Evolutionary conservation across 2,888 invertebrate species (phyloP).

Genomic region (Mechanitis messenoides): DNA sequence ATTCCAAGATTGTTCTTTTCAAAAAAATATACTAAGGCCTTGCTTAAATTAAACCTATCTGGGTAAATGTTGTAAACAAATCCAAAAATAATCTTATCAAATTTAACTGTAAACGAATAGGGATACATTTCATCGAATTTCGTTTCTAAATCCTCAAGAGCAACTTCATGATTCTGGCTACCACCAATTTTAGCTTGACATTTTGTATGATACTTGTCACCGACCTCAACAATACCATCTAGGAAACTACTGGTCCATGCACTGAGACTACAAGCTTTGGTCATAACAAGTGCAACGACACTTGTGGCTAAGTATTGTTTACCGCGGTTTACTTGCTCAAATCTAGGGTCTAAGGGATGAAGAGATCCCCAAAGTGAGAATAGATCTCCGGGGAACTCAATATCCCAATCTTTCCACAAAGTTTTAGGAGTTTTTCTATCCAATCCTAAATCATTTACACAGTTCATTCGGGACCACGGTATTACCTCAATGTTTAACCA

Average conservation of each 20-base stretch:
- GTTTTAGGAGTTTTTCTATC: slow-evolving; percentile 51
- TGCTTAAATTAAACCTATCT: slow-evolving; percentile 79
- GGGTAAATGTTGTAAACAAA: slow-evolving; percentile 76
- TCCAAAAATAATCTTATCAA: slow-evolving; percentile 77
- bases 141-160: slow-evolving; percentile 72
- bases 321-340: slow-evolving; percentile 73
- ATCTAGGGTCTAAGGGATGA: slow-evolving; percentile 77
- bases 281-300: slow-evolving; percentile 77
- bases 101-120: slow-evolving; percentile 74
- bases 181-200: slow-evolving; percentile 61
- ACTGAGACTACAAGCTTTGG: slow-evolving; percentile 74
- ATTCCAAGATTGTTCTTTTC: slow-evolving; percentile 72
- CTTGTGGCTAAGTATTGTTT: slow-evolving; percentile 80
- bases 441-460: slow-evolving; percentile 56
- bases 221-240: slow-evolving; percentile 78
- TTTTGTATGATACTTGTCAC: slow-evolving; percentile 75
- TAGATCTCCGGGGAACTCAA: slow-evolving; percentile 81
- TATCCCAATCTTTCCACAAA: slow-evolving; percentile 81
- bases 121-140: slow-evolving; percentile 75
- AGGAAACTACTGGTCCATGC: slow-evolving; percentile 80
- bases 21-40: slow-evolving; percentile 78
- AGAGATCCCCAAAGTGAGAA: slow-evolving; percentile 82
- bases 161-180: slow-evolving; percentile 74
- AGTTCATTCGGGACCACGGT: slow-evolving; percentile 63
- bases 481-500: slow-evolving; percentile 61